Base-by-base conservation (phyloP, 2,888 invertebrate species). In the Antheraea yamamai region DNA sequence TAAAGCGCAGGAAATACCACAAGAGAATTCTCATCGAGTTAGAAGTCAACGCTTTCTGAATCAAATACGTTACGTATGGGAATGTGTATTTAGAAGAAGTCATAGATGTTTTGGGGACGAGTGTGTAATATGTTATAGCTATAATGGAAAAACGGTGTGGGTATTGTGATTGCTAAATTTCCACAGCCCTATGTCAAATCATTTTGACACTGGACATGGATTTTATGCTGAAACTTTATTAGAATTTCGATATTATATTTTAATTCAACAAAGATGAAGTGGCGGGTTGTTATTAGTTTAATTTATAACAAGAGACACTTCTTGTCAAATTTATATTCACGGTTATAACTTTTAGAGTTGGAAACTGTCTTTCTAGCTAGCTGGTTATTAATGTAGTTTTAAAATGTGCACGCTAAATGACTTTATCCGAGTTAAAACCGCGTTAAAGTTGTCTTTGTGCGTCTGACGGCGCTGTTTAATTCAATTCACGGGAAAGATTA, bases 361-460 rank as follows among this genome's bases (percentile, higher is more conserved):
- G 84, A 88, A 88, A 89, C 89, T 88, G 85, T 88, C 85, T 85
- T 78, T 85, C 85, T 81, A 82, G 82, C 85, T 81, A 82, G 82
- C 89, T 87, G 85, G 88, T 91, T 92, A 92, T 92, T 92, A 93
- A 92, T 92, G 91, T 91, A 91, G 89, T 90, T 91, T 92, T 92
- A 91, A 92, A 92, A 93, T 89, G 91, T 90, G 90, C 90, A 85
- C 90, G 88, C 83, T 80, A 88, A 89, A 90, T 88, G 89, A 89
- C 90, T 89, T 92, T 88, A 90, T 90, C 89, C 81, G 79, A 89
- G 87, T 91, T 91, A 85, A 89, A 91, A 89, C 89, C 85, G 81
- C 85, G 88, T 85, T 88, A 86, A 87, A 88, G 87, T 87, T 88
- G 88, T 90, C 91, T 91, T 90, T 92, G 90, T 91, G 90, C 79